A percentile compares a stretch with the other conserved stretches of the same genome.
Evolutionary conservation across 2,888 invertebrate species (phyloP).

Genomic region (Meganola albula): DNA sequence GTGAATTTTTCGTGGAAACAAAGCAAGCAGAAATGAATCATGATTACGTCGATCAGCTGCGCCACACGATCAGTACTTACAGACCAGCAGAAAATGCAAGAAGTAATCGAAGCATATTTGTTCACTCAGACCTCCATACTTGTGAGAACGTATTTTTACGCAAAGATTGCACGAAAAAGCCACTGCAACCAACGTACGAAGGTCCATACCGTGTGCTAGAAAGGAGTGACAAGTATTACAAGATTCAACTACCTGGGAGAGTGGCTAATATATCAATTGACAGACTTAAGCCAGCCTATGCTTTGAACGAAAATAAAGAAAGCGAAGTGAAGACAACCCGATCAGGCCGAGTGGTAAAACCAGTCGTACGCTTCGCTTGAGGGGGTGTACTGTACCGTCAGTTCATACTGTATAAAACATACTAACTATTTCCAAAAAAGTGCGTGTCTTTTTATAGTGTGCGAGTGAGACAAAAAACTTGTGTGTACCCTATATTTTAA

Average conservation of each 20-base stretch:
- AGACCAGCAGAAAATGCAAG: background rate
- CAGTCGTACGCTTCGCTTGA: too few relatives aligned
- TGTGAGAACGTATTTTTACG: constrained; percentile 6
- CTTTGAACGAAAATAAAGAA: too few relatives aligned
- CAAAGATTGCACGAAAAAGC: background rate
- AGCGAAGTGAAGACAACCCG: too few relatives aligned
- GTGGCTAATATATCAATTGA: background rate
- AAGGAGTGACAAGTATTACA: constrained; percentile 1
- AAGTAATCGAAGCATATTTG: background rate
- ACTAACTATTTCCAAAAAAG: too few relatives aligned
- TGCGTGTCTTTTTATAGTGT: too few relatives aligned
- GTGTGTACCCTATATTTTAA: too few relatives aligned
- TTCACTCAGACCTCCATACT: constrained; percentile 2
- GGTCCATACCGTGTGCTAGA: constrained; percentile 5
- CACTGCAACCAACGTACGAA: constrained; percentile 6
- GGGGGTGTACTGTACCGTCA: too few relatives aligned
- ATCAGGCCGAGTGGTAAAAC: too few relatives aligned
- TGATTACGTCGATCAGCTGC: too few relatives aligned
- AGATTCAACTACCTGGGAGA: background rate
- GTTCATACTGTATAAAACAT: too few relatives aligned
- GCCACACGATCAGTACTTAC: background rate
- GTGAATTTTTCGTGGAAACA: constrained; percentile 1
- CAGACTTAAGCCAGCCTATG: background rate
- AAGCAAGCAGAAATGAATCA: too few relatives aligned
- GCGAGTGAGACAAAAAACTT: too few relatives aligned